These are phyloP conservation scores for Pycnomerus fuliginosus DNA, from an alignment of 2,888 invertebrate genomes.

Conservation along the genomic window DNA sequence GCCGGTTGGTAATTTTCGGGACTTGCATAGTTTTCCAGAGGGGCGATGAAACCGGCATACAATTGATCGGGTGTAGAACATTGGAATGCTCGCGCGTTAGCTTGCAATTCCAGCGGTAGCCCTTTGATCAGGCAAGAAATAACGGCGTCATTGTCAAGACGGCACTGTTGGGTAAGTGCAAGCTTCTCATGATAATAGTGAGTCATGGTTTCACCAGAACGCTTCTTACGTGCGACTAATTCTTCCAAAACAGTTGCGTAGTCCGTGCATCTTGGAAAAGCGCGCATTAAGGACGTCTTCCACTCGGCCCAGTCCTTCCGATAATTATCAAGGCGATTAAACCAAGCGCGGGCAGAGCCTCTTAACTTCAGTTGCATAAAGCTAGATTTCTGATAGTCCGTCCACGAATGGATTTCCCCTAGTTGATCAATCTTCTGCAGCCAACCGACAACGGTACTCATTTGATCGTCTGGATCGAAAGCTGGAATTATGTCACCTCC, in stretches of 20 bases:
- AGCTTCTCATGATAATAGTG: slow-evolving; percentile 33
- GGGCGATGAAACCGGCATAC: slow-evolving; percentile 2
- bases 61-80: neutral
- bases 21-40: slow-evolving; percentile 3
- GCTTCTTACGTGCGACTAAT: slow-evolving; percentile 33
- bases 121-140: slow-evolving; percentile 28
- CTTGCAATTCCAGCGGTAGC: slow-evolving; percentile 23
- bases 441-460: too few relatives aligned
- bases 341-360: slow-evolving; percentile 24
- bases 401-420: slow-evolving; percentile 13
- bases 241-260: slow-evolving; percentile 35
- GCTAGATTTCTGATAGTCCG: slow-evolving; percentile 9
- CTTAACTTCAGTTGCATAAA: slow-evolving; percentile 10
- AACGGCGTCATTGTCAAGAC: slow-evolving; percentile 22
- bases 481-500: too few relatives aligned
- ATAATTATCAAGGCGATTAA: slow-evolving; percentile 25
- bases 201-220: too few relatives aligned
- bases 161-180: slow-evolving; percentile 28
- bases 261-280: slow-evolving; percentile 34
- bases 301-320: slow-evolving; percentile 35
- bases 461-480: too few relatives aligned
- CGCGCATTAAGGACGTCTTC: slow-evolving; percentile 28
- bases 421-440: slow-evolving; percentile 16
- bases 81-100: slow-evolving; percentile 24
- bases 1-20: too few relatives aligned